Evolutionary conservation across 2,888 invertebrate species (phyloP).

Genomic region (Carcina quercana): DNA sequence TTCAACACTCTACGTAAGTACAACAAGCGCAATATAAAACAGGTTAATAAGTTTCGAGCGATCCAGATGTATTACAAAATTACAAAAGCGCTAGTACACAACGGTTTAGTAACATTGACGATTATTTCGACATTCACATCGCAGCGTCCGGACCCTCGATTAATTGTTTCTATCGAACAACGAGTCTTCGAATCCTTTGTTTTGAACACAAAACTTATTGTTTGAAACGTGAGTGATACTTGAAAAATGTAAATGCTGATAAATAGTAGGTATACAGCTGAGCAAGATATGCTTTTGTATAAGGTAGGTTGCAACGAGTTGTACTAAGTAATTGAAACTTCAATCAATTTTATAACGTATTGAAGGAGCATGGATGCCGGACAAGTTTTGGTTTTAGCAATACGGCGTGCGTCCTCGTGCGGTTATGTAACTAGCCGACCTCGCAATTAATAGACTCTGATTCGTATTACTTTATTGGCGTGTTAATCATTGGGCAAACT

Average conservation of each 20-base stretch:
- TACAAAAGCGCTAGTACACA: constrained; percentile 64
- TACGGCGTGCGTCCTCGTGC: constrained; percentile 38
- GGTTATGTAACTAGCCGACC: constrained; percentile 50
- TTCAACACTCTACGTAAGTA: constrained; percentile 41
- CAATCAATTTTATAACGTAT: constrained; percentile 28
- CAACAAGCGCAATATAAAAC: constrained; percentile 53
- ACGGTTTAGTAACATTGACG: constrained; percentile 61
- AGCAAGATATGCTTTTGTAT: no score
- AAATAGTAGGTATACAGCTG: no score
- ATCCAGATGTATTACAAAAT: constrained; percentile 70
- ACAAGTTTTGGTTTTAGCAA: constrained; percentile 41
- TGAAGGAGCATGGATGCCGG: constrained; percentile 24
- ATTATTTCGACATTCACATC: constrained; percentile 60
- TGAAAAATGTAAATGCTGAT: constrained; percentile 12
- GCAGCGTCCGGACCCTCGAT: constrained; percentile 70
- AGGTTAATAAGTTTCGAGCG: constrained; percentile 73
- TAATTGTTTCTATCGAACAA: constrained; percentile 66
- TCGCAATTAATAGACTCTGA: constrained; percentile 38
- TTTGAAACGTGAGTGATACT: constrained; percentile 11
- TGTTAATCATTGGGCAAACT: constrained; percentile 30
- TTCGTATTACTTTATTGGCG: constrained; percentile 31
- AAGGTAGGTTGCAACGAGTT: constrained; percentile 21
- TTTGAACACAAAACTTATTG: constrained; percentile 19
- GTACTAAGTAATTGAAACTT: constrained; percentile 20
- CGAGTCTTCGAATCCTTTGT: constrained; percentile 53